phyloP scores from a whole-genome alignment of 2,113 vertebrate species.

The Nannospalax galili region DNA sequence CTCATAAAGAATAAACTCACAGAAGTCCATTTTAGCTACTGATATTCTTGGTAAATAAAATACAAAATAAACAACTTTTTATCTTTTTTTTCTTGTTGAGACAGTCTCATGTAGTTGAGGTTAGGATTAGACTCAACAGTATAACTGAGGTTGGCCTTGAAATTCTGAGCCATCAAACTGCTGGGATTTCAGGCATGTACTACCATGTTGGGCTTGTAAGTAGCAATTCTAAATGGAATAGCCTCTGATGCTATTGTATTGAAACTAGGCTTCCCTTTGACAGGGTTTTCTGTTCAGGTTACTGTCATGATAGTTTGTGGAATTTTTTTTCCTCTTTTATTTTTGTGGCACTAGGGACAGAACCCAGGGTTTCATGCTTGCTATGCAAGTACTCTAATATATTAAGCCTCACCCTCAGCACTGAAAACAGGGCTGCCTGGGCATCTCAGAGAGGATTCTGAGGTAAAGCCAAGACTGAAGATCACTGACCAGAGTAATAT shows the following conservation, averaged over 20 bases:
- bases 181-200: background rate
- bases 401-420: background rate
- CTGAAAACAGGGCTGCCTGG: background rate
- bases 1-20: background rate
- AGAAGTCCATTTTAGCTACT: background rate
- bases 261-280: background rate
- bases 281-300: background rate
- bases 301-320: background rate
- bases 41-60: constrained; percentile 38
- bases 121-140: background rate
- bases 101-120: background rate
- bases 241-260: background rate
- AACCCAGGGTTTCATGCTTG: background rate
- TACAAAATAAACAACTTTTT: background rate
- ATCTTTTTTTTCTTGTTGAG: background rate
- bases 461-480: background rate
- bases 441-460: background rate
- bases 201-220: background rate
- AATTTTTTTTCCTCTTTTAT: background rate
- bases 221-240: background rate
- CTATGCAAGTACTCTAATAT: background rate
- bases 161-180: background rate
- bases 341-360: background rate
- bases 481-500: background rate
- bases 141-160: background rate